These are phyloP conservation scores for Cinclus mexicanus DNA, from an alignment of 2,113 vertebrate species.

Conservation along the genomic window DNA sequence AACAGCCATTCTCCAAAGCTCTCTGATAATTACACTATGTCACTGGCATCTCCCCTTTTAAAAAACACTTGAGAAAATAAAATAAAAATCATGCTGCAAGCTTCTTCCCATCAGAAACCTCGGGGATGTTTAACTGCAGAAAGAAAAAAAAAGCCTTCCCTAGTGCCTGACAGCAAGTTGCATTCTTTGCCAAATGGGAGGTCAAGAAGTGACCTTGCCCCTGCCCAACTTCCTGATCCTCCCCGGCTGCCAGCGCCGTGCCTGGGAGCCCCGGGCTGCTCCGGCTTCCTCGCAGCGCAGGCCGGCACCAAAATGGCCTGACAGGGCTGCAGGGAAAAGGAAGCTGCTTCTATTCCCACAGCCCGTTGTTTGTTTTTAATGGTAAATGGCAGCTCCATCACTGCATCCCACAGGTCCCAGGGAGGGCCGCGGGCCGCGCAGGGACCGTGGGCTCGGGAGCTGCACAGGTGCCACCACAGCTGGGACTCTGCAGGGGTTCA, in stretches of 20 bases:
- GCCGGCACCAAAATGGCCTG: constrained; percentile 9
- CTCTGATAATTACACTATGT: not conserved
- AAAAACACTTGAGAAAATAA: constrained; percentile 47
- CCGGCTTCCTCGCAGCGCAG: not conserved
- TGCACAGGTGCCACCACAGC: not conserved
- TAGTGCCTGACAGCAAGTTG: constrained; percentile 11
- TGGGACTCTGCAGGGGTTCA: not conserved
- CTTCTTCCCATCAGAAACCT: constrained; percentile 48
- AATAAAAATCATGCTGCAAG: constrained; percentile 3
- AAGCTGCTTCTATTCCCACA: constrained; percentile 65
- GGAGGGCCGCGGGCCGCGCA: fast-evolving
- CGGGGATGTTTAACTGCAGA: not conserved
- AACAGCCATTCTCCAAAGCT: not conserved
- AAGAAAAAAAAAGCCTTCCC: not conserved
- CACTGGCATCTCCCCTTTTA: not conserved
- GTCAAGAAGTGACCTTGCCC: constrained; percentile 48
- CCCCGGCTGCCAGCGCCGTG: not conserved
- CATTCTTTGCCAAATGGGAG: constrained; percentile 30
- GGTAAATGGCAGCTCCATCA: constrained; percentile 29
- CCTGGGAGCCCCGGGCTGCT: not conserved
- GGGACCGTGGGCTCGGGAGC: fast-evolving
- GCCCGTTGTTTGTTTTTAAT: constrained; percentile 62
- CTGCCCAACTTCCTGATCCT: constrained; percentile 43
- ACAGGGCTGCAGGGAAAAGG: constrained; percentile 59
- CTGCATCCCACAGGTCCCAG: not conserved